These are phyloP conservation scores for Malaclemys terrapin DNA, from an alignment of 2,113 vertebrate genomes.

Conservation along the genomic window DNA sequence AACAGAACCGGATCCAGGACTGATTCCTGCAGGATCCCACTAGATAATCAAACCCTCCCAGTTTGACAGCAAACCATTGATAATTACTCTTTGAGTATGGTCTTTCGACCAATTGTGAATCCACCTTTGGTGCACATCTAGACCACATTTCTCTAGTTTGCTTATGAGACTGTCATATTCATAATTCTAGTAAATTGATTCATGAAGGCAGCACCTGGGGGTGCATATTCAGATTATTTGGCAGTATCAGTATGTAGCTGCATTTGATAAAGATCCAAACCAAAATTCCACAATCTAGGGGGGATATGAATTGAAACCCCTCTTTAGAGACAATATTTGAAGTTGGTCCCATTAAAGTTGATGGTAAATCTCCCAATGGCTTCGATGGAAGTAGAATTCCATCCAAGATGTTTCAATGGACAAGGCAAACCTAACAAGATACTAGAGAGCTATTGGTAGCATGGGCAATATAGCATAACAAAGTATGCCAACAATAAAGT, in stretches of 20 bases:
- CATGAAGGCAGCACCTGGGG: slow-evolving; percentile 5
- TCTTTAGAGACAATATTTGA: background rate
- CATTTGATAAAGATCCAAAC: background rate
- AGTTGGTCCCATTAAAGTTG: background rate
- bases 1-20: background rate
- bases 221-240: background rate
- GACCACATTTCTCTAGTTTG: background rate
- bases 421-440: background rate
- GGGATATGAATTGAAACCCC: too few relatives aligned
- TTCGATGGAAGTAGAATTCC: background rate
- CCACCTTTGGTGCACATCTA: background rate
- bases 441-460: background rate
- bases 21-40: background rate
- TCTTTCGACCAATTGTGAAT: background rate
- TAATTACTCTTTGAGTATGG: background rate
- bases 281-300: rapidly evolving
- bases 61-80: background rate
- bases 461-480: background rate
- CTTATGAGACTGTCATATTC: background rate
- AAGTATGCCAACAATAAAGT: background rate
- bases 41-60: background rate
- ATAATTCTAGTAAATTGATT: background rate
- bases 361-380: rapidly evolving
- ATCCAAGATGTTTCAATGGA: rapidly evolving
- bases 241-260: background rate